Conservation (phyloP, 1,140 invertebrate species). For the Bombus superbus region DNA sequence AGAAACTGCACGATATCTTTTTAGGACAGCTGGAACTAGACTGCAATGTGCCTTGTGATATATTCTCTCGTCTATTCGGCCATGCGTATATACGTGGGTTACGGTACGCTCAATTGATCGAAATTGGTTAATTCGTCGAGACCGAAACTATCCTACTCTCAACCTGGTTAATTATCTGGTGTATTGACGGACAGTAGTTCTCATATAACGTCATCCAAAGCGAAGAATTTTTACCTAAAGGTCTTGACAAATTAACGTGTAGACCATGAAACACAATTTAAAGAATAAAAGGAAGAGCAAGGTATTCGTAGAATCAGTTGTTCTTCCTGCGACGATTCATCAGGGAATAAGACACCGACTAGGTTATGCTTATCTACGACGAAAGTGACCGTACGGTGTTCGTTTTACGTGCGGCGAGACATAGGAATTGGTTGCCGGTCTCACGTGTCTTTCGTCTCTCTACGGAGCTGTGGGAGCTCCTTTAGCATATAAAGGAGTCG, state of each 20-base stretch:
- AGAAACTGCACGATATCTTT: conserved; percentile 7
- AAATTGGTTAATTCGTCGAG: conserved; percentile 65
- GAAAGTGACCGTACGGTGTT: conserved; percentile 32
- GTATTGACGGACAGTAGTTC: conserved; percentile 20
- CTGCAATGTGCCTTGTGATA: neutral
- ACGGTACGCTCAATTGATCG: conserved; percentile 59
- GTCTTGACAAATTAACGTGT: neutral
- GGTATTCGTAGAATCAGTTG: conserved; percentile 2
- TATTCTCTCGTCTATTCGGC: conserved; percentile 2
- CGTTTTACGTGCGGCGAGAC: conserved; percentile 33
- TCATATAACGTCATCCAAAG: neutral
- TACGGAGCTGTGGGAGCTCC: conserved; percentile 31
- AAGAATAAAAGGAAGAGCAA: neutral
- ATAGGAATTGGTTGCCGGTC: conserved; percentile 22
- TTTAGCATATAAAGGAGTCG: conserved; percentile 57
- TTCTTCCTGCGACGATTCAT: conserved; percentile 11
- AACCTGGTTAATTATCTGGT: conserved; percentile 46
- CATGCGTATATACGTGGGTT: conserved; percentile 30
- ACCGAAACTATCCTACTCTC: conserved; percentile 41
- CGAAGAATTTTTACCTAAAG: neutral
- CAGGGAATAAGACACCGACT: conserved; percentile 16
- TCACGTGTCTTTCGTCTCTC: conserved; percentile 40
- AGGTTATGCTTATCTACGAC: conserved; percentile 42
- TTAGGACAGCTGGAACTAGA: conserved; percentile 12
- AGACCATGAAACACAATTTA: neutral